Evolutionary conservation across 2,113 vertebrate species (phyloP).

Genomic region (Lampris incognitus): DNA sequence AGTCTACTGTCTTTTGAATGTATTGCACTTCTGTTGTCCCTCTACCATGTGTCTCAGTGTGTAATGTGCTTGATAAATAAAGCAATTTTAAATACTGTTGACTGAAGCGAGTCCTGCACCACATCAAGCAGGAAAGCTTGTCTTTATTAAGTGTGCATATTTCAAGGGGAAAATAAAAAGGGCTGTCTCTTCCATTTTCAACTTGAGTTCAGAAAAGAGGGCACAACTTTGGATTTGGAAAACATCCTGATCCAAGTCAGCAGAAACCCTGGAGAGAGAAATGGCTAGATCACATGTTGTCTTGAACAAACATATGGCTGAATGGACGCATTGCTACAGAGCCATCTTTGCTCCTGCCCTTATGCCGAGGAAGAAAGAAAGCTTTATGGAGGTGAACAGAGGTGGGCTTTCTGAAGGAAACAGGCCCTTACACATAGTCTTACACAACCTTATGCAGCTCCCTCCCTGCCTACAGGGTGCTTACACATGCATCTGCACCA

Average conservation of each 20-base stretch:
- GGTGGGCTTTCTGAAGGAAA: conserved; percentile 73
- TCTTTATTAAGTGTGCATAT: background rate
- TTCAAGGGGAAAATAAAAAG: background rate
- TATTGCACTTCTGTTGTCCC: background rate
- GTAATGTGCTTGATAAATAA: background rate
- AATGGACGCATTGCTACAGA: conserved; percentile 65
- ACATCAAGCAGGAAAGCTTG: conserved; percentile 1
- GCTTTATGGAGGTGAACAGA: conserved; percentile 79
- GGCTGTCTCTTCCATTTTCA: conserved; percentile 7
- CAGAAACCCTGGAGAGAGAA: conserved; percentile 54
- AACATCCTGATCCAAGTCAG: conserved; percentile 32
- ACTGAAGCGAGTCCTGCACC: background rate
- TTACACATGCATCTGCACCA: conserved; percentile 65
- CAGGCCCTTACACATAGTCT: conserved; percentile 65
- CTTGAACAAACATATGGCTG: conserved; percentile 74
- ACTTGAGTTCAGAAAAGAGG: conserved; percentile 28
- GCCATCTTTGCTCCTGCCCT: conserved; percentile 54
- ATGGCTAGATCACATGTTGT: conserved; percentile 59
- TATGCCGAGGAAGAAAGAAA: conserved; percentile 68
- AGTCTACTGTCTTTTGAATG: background rate
- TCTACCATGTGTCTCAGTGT: background rate
- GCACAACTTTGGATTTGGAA: conserved; percentile 42
- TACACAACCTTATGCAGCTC: conserved; percentile 45
- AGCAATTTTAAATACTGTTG: background rate
- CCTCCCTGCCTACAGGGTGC: conserved; percentile 63